phyloP scores from a whole-genome alignment of 2,113 vertebrate species.

The Cyanoliseus patagonus region DNA sequence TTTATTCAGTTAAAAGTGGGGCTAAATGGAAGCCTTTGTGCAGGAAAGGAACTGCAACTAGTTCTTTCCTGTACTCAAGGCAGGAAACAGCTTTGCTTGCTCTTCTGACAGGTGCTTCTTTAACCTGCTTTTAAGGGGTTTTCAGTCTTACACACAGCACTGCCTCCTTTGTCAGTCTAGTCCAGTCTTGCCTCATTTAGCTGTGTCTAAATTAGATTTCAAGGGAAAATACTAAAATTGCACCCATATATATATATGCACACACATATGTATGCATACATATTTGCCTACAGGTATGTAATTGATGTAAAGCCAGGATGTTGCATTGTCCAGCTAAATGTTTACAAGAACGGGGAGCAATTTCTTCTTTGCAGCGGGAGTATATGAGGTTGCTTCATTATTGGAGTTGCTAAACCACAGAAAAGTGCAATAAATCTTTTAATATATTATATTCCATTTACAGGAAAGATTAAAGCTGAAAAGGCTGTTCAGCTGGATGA shows the following conservation, averaged over 20 bases:
- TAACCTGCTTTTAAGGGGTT: background rate
- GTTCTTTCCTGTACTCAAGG: background rate
- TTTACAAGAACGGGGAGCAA: background rate
- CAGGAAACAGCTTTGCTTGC: background rate
- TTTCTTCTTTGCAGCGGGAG: background rate
- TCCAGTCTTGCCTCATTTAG: background rate
- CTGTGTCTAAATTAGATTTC: background rate
- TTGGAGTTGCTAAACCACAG: background rate
- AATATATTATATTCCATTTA: slow-evolving; percentile 26
- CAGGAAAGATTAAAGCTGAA: slow-evolving; percentile 86
- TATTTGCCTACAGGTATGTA: background rate
- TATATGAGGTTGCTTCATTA: background rate
- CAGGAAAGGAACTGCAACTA: background rate
- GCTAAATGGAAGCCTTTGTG: background rate
- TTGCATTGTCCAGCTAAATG: background rate
- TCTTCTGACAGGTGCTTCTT: slow-evolving; percentile 8
- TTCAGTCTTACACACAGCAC: background rate
- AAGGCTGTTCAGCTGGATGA: slow-evolving; percentile 85
- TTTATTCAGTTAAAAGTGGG: slow-evolving; percentile 29
- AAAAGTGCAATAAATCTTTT: background rate
- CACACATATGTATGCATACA: background rate
- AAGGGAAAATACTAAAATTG: background rate
- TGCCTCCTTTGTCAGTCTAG: background rate
- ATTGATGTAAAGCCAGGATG: background rate
- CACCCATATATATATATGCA: background rate